Evolutionary conservation across 1,140 invertebrate species (phyloP).

Genomic region (Gryon sp.): DNA sequence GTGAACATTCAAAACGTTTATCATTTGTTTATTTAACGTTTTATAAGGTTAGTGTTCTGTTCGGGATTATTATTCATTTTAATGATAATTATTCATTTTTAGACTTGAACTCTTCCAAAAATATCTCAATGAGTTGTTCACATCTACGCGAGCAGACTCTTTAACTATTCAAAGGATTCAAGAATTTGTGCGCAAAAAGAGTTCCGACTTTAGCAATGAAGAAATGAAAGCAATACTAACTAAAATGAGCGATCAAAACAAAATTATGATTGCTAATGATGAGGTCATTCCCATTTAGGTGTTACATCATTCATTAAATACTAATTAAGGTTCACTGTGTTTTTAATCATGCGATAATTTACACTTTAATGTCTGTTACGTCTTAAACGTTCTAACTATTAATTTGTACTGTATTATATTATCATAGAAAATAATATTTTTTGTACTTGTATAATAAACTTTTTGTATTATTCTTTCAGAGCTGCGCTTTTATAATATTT

Average conservation of each 20-base stretch:
- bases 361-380: no score
- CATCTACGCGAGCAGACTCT: conserved; percentile 84
- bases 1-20: no score
- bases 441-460: no score
- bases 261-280: conserved; percentile 94
- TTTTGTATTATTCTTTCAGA: no score
- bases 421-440: no score
- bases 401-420: no score
- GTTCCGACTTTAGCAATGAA: conserved; percentile 82
- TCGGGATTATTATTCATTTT: no score
- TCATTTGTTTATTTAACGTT: no score
- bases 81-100: conserved; percentile 14
- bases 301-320: neutral
- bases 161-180: conserved; percentile 82
- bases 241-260: conserved; percentile 92
- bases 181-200: conserved; percentile 82
- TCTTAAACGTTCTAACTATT: no score
- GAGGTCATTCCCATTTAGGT: conserved; percentile 92
- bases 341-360: neutral
- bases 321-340: neutral
- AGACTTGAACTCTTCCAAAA: conserved; percentile 83
- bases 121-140: conserved; percentile 84
- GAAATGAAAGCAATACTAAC: conserved; percentile 90
- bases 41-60: no score
- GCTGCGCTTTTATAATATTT: no score